Base-by-base conservation (phyloP, 2,797 vertebrate species). In the Hirundo rustica region DNA sequence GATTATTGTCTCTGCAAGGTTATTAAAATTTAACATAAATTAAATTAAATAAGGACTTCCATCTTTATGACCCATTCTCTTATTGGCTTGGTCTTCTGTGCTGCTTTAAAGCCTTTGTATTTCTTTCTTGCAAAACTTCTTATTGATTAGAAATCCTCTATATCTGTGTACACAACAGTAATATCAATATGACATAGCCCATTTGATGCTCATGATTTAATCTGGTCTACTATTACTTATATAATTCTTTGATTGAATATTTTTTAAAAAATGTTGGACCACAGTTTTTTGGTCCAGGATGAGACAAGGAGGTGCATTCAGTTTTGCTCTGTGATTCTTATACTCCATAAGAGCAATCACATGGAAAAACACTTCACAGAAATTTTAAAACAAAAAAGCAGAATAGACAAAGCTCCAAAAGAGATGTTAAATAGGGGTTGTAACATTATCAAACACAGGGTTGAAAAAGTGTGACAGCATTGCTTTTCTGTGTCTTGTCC, bases 21-120 rank as follows among this genome's bases (percentile, higher is more conserved):
- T 70, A 76, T 93, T 87, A 66, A 72, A 93, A 66, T 67, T 36
- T 76, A 72, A 66, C 16, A 45, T 36, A 50, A 65, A 76, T 55
- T 44, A 75, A 58, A 73, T 79, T 23, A 76, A 73, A 48, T 71
- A 88, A 29, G 20, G 34, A 42, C 48, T 89, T 80, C 36, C 10
- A 21, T 45, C 45, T 74, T 88, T 40, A 80, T 72, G 53, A 88
- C 32, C 18, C 9, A 16, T 89, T 70, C 45, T 83, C 29, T 45
- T 65, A n/a, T 5, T 62, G 25, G 36, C 42, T 67, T 74, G 26
- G 8, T 15, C 64, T 85, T 66, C 42, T 50, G 9, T 26, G 11
- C 25, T 53, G 2, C 38, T 79, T 85, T 48, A 82, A 82, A 66
- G 20, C 4, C n/a, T 81, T 65, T 38, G 8, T 55, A 34, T 71